A percentile compares a stretch with the other conserved stretches of the same genome.
phyloP scores from a whole-genome alignment of 2,113 vertebrate species.

The Chionodraco myersi region DNA sequence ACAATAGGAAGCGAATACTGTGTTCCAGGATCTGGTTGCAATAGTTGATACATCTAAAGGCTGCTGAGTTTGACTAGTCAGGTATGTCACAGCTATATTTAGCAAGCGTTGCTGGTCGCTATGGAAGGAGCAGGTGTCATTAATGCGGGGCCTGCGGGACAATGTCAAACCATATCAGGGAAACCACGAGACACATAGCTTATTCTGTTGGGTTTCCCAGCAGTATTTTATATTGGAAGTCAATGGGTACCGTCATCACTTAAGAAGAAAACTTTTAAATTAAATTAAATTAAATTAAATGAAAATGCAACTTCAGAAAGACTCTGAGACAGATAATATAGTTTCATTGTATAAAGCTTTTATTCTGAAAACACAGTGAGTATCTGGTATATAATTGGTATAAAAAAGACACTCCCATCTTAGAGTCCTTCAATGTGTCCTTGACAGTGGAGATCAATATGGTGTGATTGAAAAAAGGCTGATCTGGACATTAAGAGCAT shows the following conservation, averaged over 20 bases:
- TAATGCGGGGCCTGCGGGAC: background rate
- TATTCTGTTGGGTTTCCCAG: background rate
- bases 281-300: background rate
- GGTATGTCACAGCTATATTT: constrained; percentile 64
- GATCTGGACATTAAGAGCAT: constrained; percentile 27
- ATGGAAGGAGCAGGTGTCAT: constrained; percentile 24
- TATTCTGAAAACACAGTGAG: constrained; percentile 65
- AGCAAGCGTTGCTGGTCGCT: constrained; percentile 44
- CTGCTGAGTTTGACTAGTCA: constrained; percentile 51
- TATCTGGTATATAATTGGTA: constrained; percentile 36
- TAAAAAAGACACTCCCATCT: constrained; percentile 36
- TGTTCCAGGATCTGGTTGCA: constrained; percentile 73
- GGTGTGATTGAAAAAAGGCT: constrained; percentile 17
- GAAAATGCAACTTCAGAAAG: background rate
- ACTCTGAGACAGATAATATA: background rate
- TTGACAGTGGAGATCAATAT: constrained; percentile 19
- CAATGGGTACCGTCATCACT: background rate
- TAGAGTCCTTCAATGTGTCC: constrained; percentile 57
- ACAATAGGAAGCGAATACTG: constrained; percentile 66
- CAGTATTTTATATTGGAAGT: background rate
- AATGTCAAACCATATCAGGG: constrained; percentile 23
- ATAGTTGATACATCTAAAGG: constrained; percentile 44
- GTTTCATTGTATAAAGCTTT: constrained; percentile 63
- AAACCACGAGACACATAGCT: background rate
- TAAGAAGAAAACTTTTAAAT: background rate